A percentile compares a stretch with the other conserved stretches of the same genome.
These are phyloP conservation scores for Epizoanthus rinbou DNA, from an alignment of 92 coral and sea anemone genomes.

Conservation along the genomic window DNA sequence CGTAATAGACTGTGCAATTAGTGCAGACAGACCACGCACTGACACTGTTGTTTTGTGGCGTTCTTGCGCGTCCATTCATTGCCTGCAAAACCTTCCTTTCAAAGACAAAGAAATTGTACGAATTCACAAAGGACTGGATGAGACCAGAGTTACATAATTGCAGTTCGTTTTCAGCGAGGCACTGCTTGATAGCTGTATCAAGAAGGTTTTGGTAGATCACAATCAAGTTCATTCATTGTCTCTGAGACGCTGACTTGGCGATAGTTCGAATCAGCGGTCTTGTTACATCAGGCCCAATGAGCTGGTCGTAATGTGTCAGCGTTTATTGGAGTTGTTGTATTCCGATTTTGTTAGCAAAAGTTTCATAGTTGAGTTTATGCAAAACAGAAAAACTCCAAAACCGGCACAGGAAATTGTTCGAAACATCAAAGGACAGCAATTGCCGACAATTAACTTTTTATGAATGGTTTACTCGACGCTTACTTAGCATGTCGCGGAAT, in stretches of 20 bases:
- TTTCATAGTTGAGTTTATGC: slow-evolving; percentile 5
- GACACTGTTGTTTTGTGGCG: neutral
- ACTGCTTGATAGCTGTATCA: neutral
- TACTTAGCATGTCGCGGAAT: slow-evolving; percentile 12
- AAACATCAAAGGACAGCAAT: neutral
- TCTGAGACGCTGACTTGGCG: neutral
- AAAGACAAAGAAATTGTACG: neutral
- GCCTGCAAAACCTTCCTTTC: neutral
- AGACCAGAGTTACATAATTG: neutral
- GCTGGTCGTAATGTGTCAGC: neutral
- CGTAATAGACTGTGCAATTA: slow-evolving; percentile 15
- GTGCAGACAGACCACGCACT: neutral
- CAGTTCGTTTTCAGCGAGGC: neutral
- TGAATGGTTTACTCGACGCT: slow-evolving; percentile 8
- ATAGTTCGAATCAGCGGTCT: slow-evolving; percentile 25
- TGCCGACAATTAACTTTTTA: slow-evolving; percentile 34
- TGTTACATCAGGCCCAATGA: neutral
- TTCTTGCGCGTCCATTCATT: neutral
- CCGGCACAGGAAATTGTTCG: neutral
- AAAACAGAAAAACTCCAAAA: slow-evolving; percentile 15
- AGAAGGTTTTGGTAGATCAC: neutral
- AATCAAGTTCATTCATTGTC: neutral
- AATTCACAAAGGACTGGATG: neutral
- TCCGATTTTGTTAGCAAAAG: neutral
- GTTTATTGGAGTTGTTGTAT: neutral